Conservation (phyloP, 2,113 vertebrate genomes). For the Columba livia region DNA sequence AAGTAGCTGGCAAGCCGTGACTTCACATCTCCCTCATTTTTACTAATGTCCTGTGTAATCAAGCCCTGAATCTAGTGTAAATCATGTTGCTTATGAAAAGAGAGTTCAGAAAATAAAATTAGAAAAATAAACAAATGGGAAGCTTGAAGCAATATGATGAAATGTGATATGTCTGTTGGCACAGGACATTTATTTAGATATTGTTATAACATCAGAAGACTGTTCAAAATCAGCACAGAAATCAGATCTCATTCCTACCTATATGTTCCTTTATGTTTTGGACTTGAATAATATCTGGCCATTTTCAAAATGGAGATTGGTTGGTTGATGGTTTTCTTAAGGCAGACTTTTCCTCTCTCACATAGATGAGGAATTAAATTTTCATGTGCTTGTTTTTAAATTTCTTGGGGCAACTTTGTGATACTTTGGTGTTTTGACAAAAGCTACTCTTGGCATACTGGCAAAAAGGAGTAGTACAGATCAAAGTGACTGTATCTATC, state of each 20-base stretch:
- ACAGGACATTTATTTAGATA: not conserved
- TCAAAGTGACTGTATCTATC: constrained; percentile 8
- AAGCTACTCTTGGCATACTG: not conserved
- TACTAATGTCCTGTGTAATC: not conserved
- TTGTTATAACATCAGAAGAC: not conserved
- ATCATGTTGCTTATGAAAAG: not conserved
- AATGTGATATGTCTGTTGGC: not conserved
- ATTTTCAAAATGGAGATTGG: not conserved
- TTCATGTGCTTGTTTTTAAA: not conserved
- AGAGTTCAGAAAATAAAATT: not conserved
- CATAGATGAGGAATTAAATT: not conserved
- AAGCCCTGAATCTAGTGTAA: not conserved
- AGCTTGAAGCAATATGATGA: not conserved
- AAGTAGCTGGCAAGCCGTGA: not conserved
- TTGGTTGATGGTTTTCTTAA: not conserved
- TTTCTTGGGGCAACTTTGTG: not conserved
- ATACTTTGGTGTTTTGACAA: not conserved
- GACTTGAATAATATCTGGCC: not conserved
- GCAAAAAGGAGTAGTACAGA: not conserved
- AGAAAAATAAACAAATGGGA: not conserved
- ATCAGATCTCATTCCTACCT: not conserved
- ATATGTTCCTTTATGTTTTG: not conserved
- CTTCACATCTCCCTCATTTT: not conserved
- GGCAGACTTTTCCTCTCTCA: not conserved
- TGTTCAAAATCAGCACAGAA: not conserved